Conservation (phyloP, 1,140 invertebrate species). For the Drosophila leontia region DNA sequence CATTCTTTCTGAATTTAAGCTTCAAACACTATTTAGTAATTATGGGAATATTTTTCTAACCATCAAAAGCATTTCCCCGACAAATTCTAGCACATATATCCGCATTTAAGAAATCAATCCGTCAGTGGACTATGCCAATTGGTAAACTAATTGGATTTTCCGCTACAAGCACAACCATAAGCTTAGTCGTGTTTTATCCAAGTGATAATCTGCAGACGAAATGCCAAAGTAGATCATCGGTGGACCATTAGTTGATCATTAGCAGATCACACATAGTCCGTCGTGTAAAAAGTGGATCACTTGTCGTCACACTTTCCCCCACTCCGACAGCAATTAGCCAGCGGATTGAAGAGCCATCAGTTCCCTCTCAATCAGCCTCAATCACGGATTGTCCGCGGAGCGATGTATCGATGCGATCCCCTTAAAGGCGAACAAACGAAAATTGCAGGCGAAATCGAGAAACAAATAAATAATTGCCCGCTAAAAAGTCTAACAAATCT, state of each 20-base stretch:
- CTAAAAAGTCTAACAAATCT: slow-evolving; percentile 71
- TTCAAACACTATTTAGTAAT: not conserved
- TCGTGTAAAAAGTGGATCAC: slow-evolving; percentile 40
- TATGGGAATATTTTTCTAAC: not conserved
- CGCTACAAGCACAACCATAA: not conserved
- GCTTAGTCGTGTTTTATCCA: slow-evolving; percentile 16
- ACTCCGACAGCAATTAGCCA: slow-evolving; percentile 41
- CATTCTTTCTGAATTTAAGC: not conserved
- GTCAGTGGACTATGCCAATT: not conserved
- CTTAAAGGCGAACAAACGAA: slow-evolving; percentile 66
- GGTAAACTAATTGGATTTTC: slow-evolving; percentile 14
- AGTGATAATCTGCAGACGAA: slow-evolving; percentile 34
- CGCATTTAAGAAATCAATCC: slow-evolving; percentile 3
- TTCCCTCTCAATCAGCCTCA: slow-evolving; percentile 38
- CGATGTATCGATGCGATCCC: slow-evolving; percentile 32
- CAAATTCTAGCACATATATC: not conserved
- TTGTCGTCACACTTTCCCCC: slow-evolving; percentile 50
- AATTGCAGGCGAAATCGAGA: slow-evolving; percentile 77
- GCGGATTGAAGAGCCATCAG: slow-evolving; percentile 42
- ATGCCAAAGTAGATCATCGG: slow-evolving; percentile 27
- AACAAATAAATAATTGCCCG: slow-evolving; percentile 75
- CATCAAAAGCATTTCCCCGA: not conserved
- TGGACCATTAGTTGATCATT: slow-evolving; percentile 45
- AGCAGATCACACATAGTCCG: slow-evolving; percentile 47
- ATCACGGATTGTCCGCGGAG: slow-evolving; percentile 37